Percentiles rank a stretch among this genome's conserved stretches.
Evolutionary conservation across 2,797 vertebrate species (phyloP).

Genomic region (Corythornis leucogaster): DNA sequence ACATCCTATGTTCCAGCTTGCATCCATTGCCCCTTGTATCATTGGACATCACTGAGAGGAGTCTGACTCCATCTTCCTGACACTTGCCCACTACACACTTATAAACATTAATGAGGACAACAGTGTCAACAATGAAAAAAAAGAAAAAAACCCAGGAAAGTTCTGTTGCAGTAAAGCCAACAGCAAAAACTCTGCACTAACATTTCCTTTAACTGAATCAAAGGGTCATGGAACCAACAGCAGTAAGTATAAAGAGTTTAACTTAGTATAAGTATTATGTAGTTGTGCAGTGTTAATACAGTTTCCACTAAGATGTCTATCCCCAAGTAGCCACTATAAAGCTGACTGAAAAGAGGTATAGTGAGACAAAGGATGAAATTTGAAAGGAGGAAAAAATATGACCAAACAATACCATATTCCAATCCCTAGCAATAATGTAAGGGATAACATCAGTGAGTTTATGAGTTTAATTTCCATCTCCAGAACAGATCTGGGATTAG

Average conservation of each 20-base stretch:
- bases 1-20: too few species aligned
- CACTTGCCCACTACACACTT: too few species aligned
- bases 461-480: constrained; percentile 14
- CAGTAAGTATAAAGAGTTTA: neutral
- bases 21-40: too few species aligned
- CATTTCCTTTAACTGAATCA: neutral
- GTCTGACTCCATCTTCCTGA: too few species aligned
- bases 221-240: neutral
- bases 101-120: neutral
- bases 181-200: neutral
- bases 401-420: neutral
- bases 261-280: too few species aligned
- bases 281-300: neutral
- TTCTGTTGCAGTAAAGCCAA: neutral
- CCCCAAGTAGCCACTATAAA: neutral
- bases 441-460: neutral
- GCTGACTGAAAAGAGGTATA: neutral
- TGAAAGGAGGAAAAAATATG: neutral
- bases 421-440: neutral
- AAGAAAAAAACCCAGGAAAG: neutral
- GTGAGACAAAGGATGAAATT: neutral
- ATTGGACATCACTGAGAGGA: too few species aligned
- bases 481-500: neutral
- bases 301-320: neutral
- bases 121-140: neutral